Evolutionary conservation across 2,888 invertebrate genomes (phyloP), one percentile per base, ranked within the genome.

Genomic region (Pseudeuparius sepicola): DNA sequence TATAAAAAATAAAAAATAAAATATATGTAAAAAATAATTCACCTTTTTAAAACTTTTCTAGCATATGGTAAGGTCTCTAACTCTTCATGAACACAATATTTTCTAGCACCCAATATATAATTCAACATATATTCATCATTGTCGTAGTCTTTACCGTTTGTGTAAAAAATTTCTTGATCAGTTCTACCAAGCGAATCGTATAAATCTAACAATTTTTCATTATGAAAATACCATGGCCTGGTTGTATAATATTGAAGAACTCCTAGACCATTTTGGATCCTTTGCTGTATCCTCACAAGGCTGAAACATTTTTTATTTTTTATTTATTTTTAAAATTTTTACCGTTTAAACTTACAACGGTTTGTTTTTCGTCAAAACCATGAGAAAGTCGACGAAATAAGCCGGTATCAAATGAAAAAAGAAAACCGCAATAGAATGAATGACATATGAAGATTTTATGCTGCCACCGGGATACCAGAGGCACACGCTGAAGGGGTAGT

Each of bases 51-150:
- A 11, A 78, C 61, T 39, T 65, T 68, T 42, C 78, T 68, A 0
- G 87, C 84, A 25, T 75, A 68, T 0, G 87, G 84, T 13, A 90
- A 53, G 0, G 81, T 81, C 6, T 75, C 68, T 0, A 79, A 76
- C 48, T 81, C 80, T 49, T 94, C 93, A 43, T 88, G 87, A 36
- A 89, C 66, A 52, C 86, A 81, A 56, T 73, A 92, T 46, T 79
- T 75, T 10, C 92, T 71, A n/a, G 84, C 78, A 0, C 92, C 93
- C 43, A 82, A 68, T 16, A 90, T 74, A 52, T 87, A 87, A 54
- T 64, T 69, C 45, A 70, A 65, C 44, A 85, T 57, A 53, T 78
- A 87, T 1, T 68, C 57, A 34, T 76, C 68, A 71, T 78, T 79
- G 45, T 74, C 60, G 2, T 78, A 53, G 26, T 62, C 62, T 34